Evolutionary conservation across 1,140 invertebrate species (phyloP).

Genomic region (Tetramorium simillimum): DNA sequence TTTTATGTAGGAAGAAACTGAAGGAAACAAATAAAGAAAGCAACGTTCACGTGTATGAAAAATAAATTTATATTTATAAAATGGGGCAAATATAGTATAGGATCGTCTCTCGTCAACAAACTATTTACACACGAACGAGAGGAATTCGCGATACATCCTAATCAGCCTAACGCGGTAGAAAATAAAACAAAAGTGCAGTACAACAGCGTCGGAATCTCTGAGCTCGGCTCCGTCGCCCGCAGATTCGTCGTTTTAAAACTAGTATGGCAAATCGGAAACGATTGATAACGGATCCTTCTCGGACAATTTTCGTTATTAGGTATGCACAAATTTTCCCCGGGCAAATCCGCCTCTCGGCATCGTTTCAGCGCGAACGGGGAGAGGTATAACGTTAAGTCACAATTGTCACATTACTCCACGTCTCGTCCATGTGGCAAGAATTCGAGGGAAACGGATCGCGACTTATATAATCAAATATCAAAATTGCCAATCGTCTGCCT

Average conservation of each 20-base stretch:
- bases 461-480: not conserved
- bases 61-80: constrained; percentile 74
- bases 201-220: constrained; percentile 52
- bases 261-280: constrained; percentile 51
- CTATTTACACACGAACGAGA: constrained; percentile 24
- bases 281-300: not conserved
- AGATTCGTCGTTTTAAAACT: constrained; percentile 53
- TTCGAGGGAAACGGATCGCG: not conserved
- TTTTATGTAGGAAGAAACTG: not conserved
- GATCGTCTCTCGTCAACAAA: constrained; percentile 2
- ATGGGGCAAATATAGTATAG: constrained; percentile 33
- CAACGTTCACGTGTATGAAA: constrained; percentile 63
- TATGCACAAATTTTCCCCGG: not conserved
- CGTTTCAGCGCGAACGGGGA: constrained; percentile 20
- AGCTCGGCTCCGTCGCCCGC: not conserved
- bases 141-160: constrained; percentile 39
- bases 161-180: constrained; percentile 32
- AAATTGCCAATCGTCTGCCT: not conserved
- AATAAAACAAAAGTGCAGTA: constrained; percentile 55
- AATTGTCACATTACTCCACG: constrained; percentile 28
- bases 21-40: constrained; percentile 57
- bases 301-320: not conserved
- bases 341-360: not conserved
- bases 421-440: not conserved
- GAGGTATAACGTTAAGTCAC: constrained; percentile 44